phyloP scores from a whole-genome alignment of 2,113 vertebrate species.

The Platichthys flesus region DNA sequence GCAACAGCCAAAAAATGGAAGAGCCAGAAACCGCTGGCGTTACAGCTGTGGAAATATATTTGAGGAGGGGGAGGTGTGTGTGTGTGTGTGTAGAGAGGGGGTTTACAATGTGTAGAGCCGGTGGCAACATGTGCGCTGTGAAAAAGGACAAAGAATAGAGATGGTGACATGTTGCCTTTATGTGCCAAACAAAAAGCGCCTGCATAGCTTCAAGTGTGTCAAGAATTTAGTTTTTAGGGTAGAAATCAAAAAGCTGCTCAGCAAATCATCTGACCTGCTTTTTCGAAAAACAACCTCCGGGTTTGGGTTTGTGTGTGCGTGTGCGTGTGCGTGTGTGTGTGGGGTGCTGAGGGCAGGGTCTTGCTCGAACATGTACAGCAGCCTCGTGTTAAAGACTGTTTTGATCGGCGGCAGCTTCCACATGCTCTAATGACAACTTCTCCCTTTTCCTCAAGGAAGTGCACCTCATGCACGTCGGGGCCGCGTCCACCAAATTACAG shows the following conservation, averaged over 20 bases:
- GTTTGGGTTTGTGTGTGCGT: constrained; percentile 10
- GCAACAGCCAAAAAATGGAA: background rate
- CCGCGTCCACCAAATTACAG: constrained; percentile 68
- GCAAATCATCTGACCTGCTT: constrained; percentile 12
- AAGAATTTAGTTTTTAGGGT: background rate
- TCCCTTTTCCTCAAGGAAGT: constrained; percentile 68
- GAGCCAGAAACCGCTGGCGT: constrained; percentile 20
- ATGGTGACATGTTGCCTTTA: constrained; percentile 15
- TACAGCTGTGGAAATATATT: constrained; percentile 64
- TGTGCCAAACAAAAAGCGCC: background rate
- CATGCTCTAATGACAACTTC: constrained; percentile 77
- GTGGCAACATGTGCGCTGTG: constrained; percentile 1
- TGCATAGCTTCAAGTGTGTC: background rate
- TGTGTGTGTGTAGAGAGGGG: constrained; percentile 1
- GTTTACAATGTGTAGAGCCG: constrained; percentile 39
- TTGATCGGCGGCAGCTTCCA: constrained; percentile 64
- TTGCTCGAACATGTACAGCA: constrained; percentile 69
- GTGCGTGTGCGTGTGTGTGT: constrained; percentile 41
- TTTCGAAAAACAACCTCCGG: constrained; percentile 48
- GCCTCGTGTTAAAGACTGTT: constrained; percentile 71
- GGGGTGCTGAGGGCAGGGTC: constrained; percentile 50
- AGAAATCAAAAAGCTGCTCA: constrained; percentile 7
- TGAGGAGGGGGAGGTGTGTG: background rate
- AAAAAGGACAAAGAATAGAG: constrained; percentile 40
- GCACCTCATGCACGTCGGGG: constrained; percentile 55